Percentiles rank a stretch among this genome's conserved stretches.
These are phyloP conservation scores for Strix aluco DNA, from an alignment of 2,113 vertebrate genomes.

Conservation along the genomic window DNA sequence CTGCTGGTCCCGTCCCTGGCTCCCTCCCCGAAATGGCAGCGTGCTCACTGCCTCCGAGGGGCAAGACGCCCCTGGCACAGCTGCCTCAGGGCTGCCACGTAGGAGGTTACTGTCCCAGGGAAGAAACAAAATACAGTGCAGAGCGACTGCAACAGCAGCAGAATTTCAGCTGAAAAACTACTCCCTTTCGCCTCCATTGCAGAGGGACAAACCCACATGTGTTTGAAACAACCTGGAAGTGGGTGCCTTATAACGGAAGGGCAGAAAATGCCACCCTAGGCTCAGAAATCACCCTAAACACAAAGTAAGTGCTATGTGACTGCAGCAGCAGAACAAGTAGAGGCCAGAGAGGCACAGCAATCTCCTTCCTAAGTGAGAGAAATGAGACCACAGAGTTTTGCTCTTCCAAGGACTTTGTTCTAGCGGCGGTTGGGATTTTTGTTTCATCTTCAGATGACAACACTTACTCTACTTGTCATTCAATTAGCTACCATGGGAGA, in stretches of 20 bases:
- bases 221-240: background rate
- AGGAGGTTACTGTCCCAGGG: background rate
- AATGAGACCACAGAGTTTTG: background rate
- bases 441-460: background rate
- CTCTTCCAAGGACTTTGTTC: background rate
- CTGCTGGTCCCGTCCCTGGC: background rate
- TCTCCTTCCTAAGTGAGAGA: background rate
- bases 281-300: background rate
- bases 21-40: background rate
- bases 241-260: background rate
- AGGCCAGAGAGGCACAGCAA: background rate
- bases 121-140: background rate
- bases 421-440: accelerated
- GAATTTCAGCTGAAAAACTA: background rate
- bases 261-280: background rate
- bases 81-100: background rate
- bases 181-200: background rate
- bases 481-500: background rate
- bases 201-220: accelerated
- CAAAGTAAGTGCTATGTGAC: background rate
- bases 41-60: accelerated
- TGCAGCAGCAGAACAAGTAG: background rate
- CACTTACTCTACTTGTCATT: background rate
- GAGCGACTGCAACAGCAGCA: background rate
- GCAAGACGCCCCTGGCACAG: accelerated